Percentiles rank a stretch among this genome's conserved stretches.
phyloP scores from a whole-genome alignment of 2,797 vertebrate genomes.

The Anniella stebbinsi region DNA sequence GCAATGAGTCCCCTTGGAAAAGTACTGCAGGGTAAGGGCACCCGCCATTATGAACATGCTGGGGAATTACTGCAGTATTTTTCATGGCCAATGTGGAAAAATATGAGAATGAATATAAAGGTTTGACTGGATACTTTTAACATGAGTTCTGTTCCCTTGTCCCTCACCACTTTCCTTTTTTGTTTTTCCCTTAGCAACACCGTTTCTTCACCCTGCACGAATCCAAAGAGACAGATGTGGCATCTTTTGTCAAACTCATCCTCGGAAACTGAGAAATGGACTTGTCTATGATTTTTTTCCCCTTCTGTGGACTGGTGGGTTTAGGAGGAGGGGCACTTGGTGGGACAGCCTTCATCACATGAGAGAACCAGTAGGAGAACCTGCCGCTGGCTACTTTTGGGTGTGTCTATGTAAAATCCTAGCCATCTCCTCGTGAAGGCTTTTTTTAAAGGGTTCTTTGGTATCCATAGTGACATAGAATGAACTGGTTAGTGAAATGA shows the following conservation, averaged over 20 bases:
- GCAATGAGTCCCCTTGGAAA: not conserved
- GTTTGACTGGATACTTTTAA: not conserved
- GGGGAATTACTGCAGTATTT: not conserved
- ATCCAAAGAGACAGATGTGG: conserved; percentile 96
- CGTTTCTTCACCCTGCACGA: conserved; percentile 94
- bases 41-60: too few species aligned
- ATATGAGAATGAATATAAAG: too few species aligned
- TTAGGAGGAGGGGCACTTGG: conserved; percentile 67
- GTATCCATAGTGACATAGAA: conserved; percentile 81
- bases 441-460: conserved; percentile 76
- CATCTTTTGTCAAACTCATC: conserved; percentile 94
- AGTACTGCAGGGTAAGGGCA: not conserved
- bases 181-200: conserved; percentile 88
- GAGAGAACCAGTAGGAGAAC: conserved; percentile 75
- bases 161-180: conserved; percentile 10
- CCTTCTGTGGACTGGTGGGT: conserved; percentile 82
- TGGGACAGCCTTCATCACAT: conserved; percentile 66
- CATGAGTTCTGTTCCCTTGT: not conserved
- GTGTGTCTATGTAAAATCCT: conserved; percentile 33
- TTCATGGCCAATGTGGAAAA: not conserved
- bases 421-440: conserved; percentile 54
- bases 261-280: conserved; percentile 89
- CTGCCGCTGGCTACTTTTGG: conserved; percentile 42
- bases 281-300: conserved; percentile 69
- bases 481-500: conserved; percentile 81